Conservation (phyloP, 2,888 invertebrate genomes). For the Rotaria socialis region DNA sequence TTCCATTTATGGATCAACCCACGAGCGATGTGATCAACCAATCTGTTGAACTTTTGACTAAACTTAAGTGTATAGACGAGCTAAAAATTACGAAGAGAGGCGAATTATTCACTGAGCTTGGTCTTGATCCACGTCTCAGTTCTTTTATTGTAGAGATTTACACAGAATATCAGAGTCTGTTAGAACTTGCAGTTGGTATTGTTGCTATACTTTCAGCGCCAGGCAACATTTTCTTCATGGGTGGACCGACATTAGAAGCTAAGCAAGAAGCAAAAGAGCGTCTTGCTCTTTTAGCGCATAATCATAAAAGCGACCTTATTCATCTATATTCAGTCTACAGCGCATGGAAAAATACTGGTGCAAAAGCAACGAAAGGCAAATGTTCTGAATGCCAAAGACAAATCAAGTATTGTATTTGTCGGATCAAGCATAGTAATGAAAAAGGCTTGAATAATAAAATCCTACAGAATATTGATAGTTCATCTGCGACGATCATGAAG, state of each 20-base stretch:
- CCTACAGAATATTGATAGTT: slow-evolving; percentile 1
- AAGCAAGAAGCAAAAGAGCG: not conserved
- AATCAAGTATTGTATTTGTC: not conserved
- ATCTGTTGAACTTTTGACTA: no score
- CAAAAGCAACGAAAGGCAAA: not conserved
- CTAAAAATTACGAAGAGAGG: no score
- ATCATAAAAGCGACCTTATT: slow-evolving; percentile 19
- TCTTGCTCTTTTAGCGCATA: not conserved
- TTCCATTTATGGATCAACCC: no score
- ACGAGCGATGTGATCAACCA: no score
- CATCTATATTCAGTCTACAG: not conserved
- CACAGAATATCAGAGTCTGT: not conserved
- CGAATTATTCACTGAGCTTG: no score
- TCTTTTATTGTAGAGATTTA: no score
- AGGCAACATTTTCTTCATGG: slow-evolving; percentile 6
- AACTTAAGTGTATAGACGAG: no score
- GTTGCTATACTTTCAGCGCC: slow-evolving; percentile 9
- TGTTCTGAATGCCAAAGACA: not conserved
- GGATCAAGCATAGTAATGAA: not conserved
- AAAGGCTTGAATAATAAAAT: slow-evolving; percentile 31
- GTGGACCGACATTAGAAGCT: not conserved
- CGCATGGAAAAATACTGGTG: not conserved
- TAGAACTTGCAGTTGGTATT: not conserved
- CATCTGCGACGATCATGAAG: not conserved
- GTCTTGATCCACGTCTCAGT: no score